Percentiles rank a stretch among this genome's conserved stretches.
Conservation (phyloP, 2,797 vertebrate genomes). For the Pipistrellus pipistrellus region DNA sequence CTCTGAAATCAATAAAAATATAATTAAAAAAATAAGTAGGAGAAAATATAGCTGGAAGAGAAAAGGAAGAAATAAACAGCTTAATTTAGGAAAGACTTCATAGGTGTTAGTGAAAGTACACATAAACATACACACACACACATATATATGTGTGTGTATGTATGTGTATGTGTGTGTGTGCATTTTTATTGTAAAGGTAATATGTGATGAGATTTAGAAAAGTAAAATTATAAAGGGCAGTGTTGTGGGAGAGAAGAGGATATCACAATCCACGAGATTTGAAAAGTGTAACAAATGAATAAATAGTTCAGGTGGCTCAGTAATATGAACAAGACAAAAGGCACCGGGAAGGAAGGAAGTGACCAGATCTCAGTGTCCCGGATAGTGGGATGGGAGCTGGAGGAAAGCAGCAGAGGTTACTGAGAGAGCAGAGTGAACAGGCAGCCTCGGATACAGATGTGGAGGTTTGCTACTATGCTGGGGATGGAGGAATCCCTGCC, state of each 20-base stretch:
- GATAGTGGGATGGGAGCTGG: accelerated
- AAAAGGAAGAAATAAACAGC: neutral
- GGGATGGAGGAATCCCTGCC: neutral
- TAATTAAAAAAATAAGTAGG: neutral
- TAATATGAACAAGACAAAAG: neutral
- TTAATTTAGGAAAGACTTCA: neutral
- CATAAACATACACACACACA: too few relatives aligned
- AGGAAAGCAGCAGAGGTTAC: accelerated
- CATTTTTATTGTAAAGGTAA: neutral
- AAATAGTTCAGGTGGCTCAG: neutral
- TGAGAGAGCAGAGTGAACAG: accelerated
- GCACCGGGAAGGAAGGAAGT: neutral
- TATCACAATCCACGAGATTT: neutral
- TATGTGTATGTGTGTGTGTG: too few relatives aligned
- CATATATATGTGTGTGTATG: too few relatives aligned
- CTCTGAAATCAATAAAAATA: too few relatives aligned
- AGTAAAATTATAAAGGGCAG: neutral
- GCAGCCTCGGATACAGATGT: accelerated
- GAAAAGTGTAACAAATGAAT: neutral
- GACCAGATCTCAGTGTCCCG: neutral
- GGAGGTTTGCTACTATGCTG: accelerated
- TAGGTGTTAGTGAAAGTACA: neutral
- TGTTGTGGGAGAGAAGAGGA: neutral
- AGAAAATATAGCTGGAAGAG: neutral
- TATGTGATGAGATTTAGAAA: neutral